A percentile compares a stretch with the other conserved stretches of the same genome.
Conservation (phyloP, 2,888 invertebrate species). For the Acrobasis suavella region DNA sequence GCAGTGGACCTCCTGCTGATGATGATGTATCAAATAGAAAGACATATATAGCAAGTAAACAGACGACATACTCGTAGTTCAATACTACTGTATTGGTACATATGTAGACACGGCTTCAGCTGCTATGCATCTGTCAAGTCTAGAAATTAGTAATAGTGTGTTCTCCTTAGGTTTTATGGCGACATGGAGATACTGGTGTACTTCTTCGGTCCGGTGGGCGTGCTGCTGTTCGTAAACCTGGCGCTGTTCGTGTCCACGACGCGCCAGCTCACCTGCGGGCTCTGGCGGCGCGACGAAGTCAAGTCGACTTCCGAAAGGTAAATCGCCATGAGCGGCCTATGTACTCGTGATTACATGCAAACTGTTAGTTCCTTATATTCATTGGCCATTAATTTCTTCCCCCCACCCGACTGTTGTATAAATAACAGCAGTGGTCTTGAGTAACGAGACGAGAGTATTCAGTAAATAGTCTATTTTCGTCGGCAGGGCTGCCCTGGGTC, state of each 20-base stretch:
- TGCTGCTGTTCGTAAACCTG: slow-evolving; percentile 89
- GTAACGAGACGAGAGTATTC: not conserved
- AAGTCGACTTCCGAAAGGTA: slow-evolving; percentile 86
- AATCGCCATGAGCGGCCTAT: slow-evolving; percentile 25
- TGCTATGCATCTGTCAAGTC: no score
- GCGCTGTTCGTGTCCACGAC: slow-evolving; percentile 91
- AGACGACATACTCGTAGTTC: no score
- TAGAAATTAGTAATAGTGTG: slow-evolving; percentile 42
- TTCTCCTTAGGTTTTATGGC: slow-evolving; percentile 83
- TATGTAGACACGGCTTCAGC: no score
- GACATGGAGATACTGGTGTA: slow-evolving; percentile 91
- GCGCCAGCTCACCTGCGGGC: slow-evolving; percentile 91
- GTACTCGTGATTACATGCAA: no score
- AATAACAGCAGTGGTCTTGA: not conserved
- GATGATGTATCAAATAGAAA: no score
- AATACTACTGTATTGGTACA: no score
- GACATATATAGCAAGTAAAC: no score
- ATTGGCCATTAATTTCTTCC: no score
- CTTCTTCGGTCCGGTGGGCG: slow-evolving; percentile 92
- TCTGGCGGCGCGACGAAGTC: slow-evolving; percentile 94
- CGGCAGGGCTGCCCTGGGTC: slow-evolving; percentile 87
- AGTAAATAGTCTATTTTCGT: not conserved
- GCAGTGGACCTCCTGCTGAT: no score
- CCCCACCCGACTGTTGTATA: no score
- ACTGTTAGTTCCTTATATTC: no score